Evolutionary conservation across 2,888 invertebrate species (phyloP), one percentile per base, ranked within the genome.

Genomic region (Cylloceria caligata): DNA sequence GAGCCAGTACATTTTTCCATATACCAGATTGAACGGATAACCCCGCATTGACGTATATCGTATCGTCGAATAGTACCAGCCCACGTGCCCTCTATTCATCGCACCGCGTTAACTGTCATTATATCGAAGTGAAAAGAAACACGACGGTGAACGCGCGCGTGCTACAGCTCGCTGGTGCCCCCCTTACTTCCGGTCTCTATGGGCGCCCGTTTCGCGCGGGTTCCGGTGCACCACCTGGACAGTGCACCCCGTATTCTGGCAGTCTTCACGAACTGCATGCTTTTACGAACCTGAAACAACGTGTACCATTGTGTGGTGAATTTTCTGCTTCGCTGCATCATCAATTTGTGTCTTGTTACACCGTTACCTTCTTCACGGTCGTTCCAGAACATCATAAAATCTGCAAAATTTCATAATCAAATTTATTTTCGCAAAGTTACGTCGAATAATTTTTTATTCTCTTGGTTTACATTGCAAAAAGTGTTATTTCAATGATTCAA

Each of bases 161-260:
- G 62, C 49, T 11, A 27, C 57, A 45, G 55, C 55, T 60, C 49
- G 57, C 68, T 45, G 64, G 45, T 65, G 65, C 45, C 30, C 42
- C 64, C 57, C 36, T 67, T 13, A 75, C 83, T 84, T 84, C 85
- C 84, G 83, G 85, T 79, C 80, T 68, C 68, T 71, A 75, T 74
- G 82, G 74, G 71, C 74, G 57, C 78, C 79, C 79, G 75, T 82
- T 79, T 81, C 79, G 69, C 81, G 75, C 78, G 81, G 81, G 81
- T 83, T 79, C 83, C 77, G 83, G 73, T 79, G 69, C 67, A 68
- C 80, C 85, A 85, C 84, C 85, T 85, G 85, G 85, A 83, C 80
- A 45, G 42, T n/a, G n/a, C 36, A 21, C 72, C 71, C 75, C 62
- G 76, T 34, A 39, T 64, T 81, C 68, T 77, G 47, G 62, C 45